Evolutionary conservation across 2,888 invertebrate genomes (phyloP), one percentile per base, ranked within the genome.

Genomic region (Yponomeuta evonymella): DNA sequence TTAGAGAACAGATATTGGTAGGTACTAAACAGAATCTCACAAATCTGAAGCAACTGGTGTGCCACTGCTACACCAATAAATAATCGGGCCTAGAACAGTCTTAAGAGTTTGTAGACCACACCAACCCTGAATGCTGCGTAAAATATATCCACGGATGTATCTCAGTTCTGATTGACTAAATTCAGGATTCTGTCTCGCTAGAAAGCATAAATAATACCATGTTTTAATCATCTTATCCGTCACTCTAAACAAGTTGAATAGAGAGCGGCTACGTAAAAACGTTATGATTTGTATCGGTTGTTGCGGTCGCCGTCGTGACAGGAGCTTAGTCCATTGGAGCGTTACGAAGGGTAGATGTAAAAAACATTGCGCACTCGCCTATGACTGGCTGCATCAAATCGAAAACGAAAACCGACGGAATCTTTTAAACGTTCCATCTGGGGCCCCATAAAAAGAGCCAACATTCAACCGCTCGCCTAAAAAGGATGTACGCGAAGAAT

Each of bases 291-390:
- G 33, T 70, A 65, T 15, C 33, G 33, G 51, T 51, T 78, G 73
- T 73, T 82, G 85, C 80, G 82, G 81, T 82, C 77, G 81, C 81
- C 77, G 83, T 88, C 86, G 87, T 88, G 89, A 89, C 86, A 75
- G 79, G 81, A 77, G 79, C 78, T 75, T 70, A 63, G 79, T 74
- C 77, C 86, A 83, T 75, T 81, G 81, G 80, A 84, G 82, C 86
- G 84, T 86, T 80, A 80, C 83, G 72, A 75, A 64, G 85, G 86
- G 85, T 85, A 82, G 81, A 74, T 79, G 85, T 84, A 90, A 90
- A 89, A 72, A 90, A 89, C 83, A 75, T 77, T 78, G 81, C 76
- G 80, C 86, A 79, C 80, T 86, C 82, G 79, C 77, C 82, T 85
- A 83, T 83, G 80, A 84, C 85, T 79, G 51, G 76, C 76, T 75